Evolutionary conservation across 2,797 vertebrate species (phyloP).

Genomic region (Sphenodon punctatus): DNA sequence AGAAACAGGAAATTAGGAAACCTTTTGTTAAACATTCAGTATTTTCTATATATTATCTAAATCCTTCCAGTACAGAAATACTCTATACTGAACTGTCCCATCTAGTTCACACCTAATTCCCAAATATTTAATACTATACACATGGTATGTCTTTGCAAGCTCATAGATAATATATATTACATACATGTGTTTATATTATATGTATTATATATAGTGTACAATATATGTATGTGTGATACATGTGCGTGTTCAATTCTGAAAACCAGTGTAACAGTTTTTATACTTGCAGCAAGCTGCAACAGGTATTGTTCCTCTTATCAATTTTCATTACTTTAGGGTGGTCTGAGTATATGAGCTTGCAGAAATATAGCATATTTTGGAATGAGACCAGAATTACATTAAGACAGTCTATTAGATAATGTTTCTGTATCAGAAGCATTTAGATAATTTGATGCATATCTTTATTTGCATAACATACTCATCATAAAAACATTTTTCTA

Average conservation of each 20-base stretch:
- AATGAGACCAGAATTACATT: not conserved
- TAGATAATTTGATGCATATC: not conserved
- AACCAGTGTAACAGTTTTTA: not conserved
- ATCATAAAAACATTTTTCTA: not conserved
- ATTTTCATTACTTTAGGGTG: not conserved
- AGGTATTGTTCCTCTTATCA: not conserved
- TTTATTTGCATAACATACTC: not conserved
- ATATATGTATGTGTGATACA: no score
- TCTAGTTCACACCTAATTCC: no score
- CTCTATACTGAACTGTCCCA: no score
- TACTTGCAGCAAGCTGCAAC: not conserved
- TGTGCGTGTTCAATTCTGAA: not conserved
- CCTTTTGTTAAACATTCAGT: not conserved
- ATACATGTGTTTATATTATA: no score
- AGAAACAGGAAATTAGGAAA: not conserved
- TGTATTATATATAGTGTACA: no score
- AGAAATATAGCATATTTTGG: not conserved
- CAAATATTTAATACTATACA: no score
- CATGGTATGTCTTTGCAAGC: no score
- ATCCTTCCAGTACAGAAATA: no score
- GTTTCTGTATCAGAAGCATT: fast-evolving
- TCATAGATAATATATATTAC: no score
- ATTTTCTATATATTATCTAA: no score
- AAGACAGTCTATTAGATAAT: not conserved
- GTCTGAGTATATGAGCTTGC: not conserved